Evolutionary conservation across 1,140 invertebrate genomes (phyloP).

Genomic region (Drosophila seguyi): DNA sequence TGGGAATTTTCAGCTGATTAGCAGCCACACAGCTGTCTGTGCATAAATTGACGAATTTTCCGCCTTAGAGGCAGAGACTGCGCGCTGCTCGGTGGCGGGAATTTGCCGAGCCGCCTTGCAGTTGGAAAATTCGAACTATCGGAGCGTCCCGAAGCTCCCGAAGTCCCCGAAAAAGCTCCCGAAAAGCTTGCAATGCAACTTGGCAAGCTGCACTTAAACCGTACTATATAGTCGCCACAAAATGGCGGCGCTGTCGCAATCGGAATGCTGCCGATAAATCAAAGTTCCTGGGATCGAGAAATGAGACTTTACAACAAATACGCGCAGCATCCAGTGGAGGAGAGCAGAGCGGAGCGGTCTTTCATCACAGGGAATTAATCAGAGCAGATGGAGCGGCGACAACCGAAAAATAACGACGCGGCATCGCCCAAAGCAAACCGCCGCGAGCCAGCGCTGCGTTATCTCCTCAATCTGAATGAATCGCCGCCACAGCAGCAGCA

Average conservation of each 20-base stretch:
- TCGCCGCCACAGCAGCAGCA: constrained; percentile 20
- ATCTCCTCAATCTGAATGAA: constrained; percentile 69
- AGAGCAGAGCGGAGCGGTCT: constrained; percentile 57
- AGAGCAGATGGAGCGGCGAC: constrained; percentile 77
- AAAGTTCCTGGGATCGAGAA: constrained; percentile 52
- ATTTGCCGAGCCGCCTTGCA: constrained; percentile 33
- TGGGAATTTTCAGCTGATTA: constrained; percentile 27
- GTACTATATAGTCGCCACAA: constrained; percentile 11
- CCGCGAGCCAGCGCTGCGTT: constrained; percentile 39
- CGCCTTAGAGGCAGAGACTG: constrained; percentile 19
- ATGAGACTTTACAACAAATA: constrained; percentile 7
- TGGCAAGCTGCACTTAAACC: constrained; percentile 61
- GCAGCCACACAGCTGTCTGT: constrained; percentile 1
- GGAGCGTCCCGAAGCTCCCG: constrained; percentile 50
- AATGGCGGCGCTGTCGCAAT: constrained; percentile 61
- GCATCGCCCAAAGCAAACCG: constrained; percentile 63
- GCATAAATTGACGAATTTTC: constrained; percentile 21
- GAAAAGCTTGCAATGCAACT: constrained; percentile 47
- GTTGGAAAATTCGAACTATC: constrained; percentile 36
- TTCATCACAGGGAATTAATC: constrained; percentile 79
- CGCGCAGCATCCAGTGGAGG: constrained; percentile 13
- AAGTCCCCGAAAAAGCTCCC: constrained; percentile 47
- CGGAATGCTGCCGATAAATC: constrained; percentile 71
- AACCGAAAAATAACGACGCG: constrained; percentile 79
- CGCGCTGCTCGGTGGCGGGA: constrained; percentile 25